phyloP scores from a whole-genome alignment of 2,113 vertebrate genomes.

The Phyllopteryx taeniolatus region DNA sequence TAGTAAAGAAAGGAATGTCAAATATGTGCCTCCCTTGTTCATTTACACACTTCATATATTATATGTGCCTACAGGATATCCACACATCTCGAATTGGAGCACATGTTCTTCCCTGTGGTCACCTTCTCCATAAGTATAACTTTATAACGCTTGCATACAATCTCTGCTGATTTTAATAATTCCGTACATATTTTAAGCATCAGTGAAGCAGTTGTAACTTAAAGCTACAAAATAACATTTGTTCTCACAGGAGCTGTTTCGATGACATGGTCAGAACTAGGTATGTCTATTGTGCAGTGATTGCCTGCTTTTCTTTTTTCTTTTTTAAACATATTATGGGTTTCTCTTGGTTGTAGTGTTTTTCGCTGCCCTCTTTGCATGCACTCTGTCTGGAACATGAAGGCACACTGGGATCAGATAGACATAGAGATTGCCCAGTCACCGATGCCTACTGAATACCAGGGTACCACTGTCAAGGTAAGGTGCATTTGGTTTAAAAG shows the following conservation, averaged over 20 bases:
- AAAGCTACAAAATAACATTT: neutral
- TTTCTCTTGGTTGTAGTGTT: conserved; percentile 63
- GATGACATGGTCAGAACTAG: conserved; percentile 78
- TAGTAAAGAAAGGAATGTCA: neutral
- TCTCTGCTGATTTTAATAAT: neutral
- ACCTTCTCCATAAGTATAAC: conserved; percentile 90
- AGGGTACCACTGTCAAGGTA: conserved; percentile 86
- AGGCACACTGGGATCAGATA: conserved; percentile 80
- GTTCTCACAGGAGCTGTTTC: conserved; percentile 85
- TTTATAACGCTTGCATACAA: neutral
- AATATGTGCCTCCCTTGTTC: neutral
- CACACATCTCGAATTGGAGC: conserved; percentile 90
- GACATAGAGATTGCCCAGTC: conserved; percentile 85
- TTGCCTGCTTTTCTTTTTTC: neutral
- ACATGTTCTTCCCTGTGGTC: conserved; percentile 87
- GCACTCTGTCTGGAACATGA: conserved; percentile 87
- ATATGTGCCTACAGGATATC: conserved; percentile 78
- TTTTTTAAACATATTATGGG: neutral
- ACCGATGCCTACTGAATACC: conserved; percentile 90
- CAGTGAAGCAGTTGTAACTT: neutral
- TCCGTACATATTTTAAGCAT: neutral
- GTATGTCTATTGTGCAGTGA: conserved; percentile 40
- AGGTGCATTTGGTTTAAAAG: neutral
- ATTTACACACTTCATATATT: neutral
- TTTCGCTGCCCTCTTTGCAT: conserved; percentile 94